A percentile compares a stretch with the other conserved stretches of the same genome.
Conservation (phyloP, 2,888 invertebrate genomes). For the Didymodactylos carnosus region DNA sequence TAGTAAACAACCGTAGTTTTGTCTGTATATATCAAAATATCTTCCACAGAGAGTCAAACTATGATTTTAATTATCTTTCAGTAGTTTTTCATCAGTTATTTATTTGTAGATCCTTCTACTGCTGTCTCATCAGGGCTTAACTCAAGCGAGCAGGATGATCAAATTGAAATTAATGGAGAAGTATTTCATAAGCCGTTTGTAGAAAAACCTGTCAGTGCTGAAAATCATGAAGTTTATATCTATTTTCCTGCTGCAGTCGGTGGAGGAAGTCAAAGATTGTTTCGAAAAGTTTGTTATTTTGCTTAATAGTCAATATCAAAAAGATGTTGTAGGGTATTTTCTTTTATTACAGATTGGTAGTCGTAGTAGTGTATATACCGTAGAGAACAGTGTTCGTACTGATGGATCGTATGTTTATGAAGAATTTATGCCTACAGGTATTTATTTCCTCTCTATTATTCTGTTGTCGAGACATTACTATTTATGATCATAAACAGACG, state of each 20-base stretch:
- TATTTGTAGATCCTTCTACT: no score
- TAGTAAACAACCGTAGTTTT: no score
- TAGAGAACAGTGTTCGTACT: conserved; percentile 69
- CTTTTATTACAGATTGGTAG: conserved; percentile 51
- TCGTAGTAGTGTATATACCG: conserved; percentile 91
- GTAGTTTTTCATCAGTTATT: no score
- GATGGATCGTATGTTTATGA: conserved; percentile 97
- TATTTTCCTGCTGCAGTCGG: conserved; percentile 94
- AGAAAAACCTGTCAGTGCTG: conserved; percentile 95
- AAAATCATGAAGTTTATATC: conserved; percentile 98
- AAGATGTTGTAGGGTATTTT: not conserved
- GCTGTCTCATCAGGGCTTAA: no score
- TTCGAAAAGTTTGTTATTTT: conserved; percentile 55
- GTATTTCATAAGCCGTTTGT: conserved; percentile 90
- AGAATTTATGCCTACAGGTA: conserved; percentile 98
- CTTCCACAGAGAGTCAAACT: conserved; percentile 50
- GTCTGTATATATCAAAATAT: no score
- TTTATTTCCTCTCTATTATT: no score
- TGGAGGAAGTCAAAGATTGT: conserved; percentile 85
- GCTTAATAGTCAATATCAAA: not conserved
- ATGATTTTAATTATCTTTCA: no score
- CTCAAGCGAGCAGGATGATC: conserved; percentile 76
- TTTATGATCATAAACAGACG: conserved; percentile 74
- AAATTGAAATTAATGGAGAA: conserved; percentile 82
- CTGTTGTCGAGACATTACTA: no score